Evolutionary conservation across 2,888 invertebrate genomes (phyloP), one percentile per base, ranked within the genome.

Genomic region (Fragum fragum): DNA sequence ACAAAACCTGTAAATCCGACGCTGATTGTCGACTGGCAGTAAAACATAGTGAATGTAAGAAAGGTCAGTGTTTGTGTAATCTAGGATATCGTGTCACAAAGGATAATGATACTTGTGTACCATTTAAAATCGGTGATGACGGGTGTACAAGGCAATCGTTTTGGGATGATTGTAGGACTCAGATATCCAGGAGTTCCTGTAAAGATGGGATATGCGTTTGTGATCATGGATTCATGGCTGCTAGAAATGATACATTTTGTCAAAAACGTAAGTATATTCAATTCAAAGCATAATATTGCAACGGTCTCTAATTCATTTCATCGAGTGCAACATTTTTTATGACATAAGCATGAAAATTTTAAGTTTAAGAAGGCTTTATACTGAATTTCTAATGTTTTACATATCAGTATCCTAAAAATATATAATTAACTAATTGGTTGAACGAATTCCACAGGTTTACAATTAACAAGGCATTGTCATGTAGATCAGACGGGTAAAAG

Each of bases 21-120:
- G 52, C 42, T 9, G 90, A 88, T 42, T 90, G 90, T 52, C 73
- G 69, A n/a, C 71, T 76, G 53, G 88, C 88, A 18, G 81, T 88
- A n/a, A 14, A 59, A 2, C 32, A 86, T 70, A 87, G 90, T 61
- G 73, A 61, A 18, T 90, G 90, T 53, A 29, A 66, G n/a, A 59
- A 59, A 1, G 70, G 81, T 16, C 69, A 79, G n/a, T 88, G 89
- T 36, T 29, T 79, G 18, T 90, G 90, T 75, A 73, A 63, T 52
- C 75, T 86, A n/a, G 87, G 88, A 2, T 83, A 77, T 52, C 79
- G 83, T 23, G 76, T 78, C 1, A 70, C 76, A 1, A 59, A 75
- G n/a, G 77, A 79, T 18, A 83, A 83, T 21, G 55, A 63, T n/a
- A 79, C 80, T 9, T 88, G 88, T 42, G 84, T 76, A 7, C 76